Base-by-base conservation (phyloP, 2,888 invertebrate genomes). In the Boloria selene region DNA sequence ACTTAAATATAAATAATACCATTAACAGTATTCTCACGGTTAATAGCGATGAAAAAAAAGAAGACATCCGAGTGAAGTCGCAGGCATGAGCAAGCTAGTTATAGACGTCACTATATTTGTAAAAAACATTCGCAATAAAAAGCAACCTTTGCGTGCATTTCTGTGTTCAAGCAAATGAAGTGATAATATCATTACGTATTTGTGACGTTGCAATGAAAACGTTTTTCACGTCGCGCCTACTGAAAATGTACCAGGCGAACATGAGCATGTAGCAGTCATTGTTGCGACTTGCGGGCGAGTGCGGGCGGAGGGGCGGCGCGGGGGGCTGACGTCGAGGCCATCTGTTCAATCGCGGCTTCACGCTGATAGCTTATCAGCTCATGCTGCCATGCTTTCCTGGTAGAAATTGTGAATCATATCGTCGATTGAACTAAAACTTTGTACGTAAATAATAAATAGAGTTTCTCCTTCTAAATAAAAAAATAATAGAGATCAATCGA, bases 211-310 rank as follows among this genome's bases (percentile, higher is more conserved):
- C 68, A 53, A 77, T 82, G 85, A 89, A 88, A 84, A 71, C 74
- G 75, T 77, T 86, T 86, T 86, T 81, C 83, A 82, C 81, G 65
- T 73, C 74, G 78, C 75, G 69, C 69, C 77, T 79, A 79, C 88
- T 90, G 90, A 90, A 90, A 89, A 83, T 82, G 85, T 90, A 90
- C 90, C 82, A 90, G 90, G 90, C 88, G 77, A 85, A 72, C 88
- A 90, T 87, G 76, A 86, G 71, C 75, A 74, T 77, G 77, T 77
- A 81, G 84, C 75, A 81, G 86, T 84, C 75, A 84, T 85, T 84
- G 73, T 64, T 68, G 73, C 53, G 68, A 42, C 73, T 64, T 68
- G 73, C 53, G 68, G 44, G 74, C 65, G 74, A 69, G 71, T 74
- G 72, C 73, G 73, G 73, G 77, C 71, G 74, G 2, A 1, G 22